Evolutionary conservation across 2,888 invertebrate genomes (phyloP), one percentile per base, ranked within the genome.

Genomic region (Pyrrhia umbra): DNA sequence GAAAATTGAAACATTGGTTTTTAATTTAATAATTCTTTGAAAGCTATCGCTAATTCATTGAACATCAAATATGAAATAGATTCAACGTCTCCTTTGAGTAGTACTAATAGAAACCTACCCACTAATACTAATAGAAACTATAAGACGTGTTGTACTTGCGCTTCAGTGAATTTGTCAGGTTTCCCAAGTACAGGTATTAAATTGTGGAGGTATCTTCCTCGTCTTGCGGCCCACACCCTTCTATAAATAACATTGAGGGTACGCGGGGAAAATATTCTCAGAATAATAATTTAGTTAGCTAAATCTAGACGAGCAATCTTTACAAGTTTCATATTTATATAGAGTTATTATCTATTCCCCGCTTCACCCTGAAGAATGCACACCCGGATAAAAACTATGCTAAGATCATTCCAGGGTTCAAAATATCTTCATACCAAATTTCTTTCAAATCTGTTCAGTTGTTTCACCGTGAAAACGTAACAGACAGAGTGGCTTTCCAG

Each of bases 191-290:
- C 46, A 72, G 52, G 52, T 68, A 72, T 71, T 61, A 60, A 49
- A 55, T 43, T 52, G 27, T 60, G 46, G 10, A 45, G 42, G 51
- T 47, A 68, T 55, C 43, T 56, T 20, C 58, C 58, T 39, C 49
- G 37, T 42, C 23, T 57, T 39, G 42, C 30, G 51, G 34, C 62
- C 70, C 55, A 65, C 76, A 65, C 65, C 50, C 25, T 57, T 59
- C 76, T 75, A 72, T 75, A 66, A 68, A 75, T 75, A 75, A 60
- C 43, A 25, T 40, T 47, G 46, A 65, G 57, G 55, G 68, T 51
- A 49, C 54, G 30, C 71, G 60, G 45, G 55, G 43, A 34, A 71
- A 68, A 68, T 55, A 59, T 52, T 47, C 61, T 20, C 18, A 46
- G 58, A 65, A 59, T 54, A 59, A 62, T 65, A 59, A 54, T 57